These are phyloP conservation scores for Xenops minutus DNA, from an alignment of 2,797 vertebrate species.

Conservation along the genomic window DNA sequence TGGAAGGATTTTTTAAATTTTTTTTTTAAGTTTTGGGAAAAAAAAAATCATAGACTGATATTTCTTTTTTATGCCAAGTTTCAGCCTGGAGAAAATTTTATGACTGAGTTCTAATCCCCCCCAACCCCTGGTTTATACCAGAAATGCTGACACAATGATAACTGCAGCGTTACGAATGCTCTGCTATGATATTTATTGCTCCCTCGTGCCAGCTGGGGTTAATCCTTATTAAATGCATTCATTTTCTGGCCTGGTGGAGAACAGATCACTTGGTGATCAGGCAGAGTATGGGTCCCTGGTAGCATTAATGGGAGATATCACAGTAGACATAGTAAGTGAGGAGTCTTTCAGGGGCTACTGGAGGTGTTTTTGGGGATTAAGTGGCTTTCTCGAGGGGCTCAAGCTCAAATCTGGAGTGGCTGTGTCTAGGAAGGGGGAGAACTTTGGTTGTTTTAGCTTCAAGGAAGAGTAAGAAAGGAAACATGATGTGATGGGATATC, in stretches of 20 bases:
- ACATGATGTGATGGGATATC: rapidly evolving
- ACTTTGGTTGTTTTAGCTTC: neutral
- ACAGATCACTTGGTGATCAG: constrained; percentile 32
- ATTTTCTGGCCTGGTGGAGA: constrained; percentile 65
- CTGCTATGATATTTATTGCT: constrained; percentile 73
- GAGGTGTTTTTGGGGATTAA: constrained; percentile 36
- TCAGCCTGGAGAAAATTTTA: constrained; percentile 78
- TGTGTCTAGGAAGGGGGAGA: neutral
- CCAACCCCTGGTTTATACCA: constrained; percentile 76
- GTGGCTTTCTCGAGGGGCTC: neutral
- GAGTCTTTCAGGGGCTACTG: constrained; percentile 23
- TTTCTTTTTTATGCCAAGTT: constrained; percentile 72
- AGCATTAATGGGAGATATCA: constrained; percentile 32
- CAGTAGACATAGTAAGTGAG: neutral
- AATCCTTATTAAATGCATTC: constrained; percentile 71
- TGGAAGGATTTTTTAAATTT: neutral
- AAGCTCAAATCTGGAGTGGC: constrained; percentile 3
- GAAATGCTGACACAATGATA: constrained; percentile 76
- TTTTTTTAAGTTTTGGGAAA: neutral
- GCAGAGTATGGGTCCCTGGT: neutral
- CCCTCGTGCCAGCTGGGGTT: constrained; percentile 72
- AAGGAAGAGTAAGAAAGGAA: neutral
- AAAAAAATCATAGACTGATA: constrained; percentile 44
- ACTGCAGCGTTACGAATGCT: constrained; percentile 64
- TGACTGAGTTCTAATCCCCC: constrained; percentile 74